phyloP scores from a whole-genome alignment of 2,888 invertebrate genomes.

The Drosophila mettleri region DNA sequence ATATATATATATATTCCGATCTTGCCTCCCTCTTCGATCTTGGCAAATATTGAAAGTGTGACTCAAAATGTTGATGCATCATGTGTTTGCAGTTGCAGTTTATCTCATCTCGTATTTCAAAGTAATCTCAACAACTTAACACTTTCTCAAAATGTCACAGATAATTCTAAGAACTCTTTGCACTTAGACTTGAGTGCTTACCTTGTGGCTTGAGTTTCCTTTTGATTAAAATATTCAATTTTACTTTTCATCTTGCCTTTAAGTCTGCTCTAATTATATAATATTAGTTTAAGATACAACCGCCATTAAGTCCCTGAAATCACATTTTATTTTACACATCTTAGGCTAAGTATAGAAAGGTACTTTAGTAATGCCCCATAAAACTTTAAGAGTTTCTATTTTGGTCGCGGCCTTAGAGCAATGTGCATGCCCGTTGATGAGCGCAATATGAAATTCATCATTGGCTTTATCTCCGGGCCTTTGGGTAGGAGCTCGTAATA shows the following conservation, averaged over 20 bases:
- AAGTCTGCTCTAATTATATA: neutral
- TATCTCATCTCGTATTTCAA: neutral
- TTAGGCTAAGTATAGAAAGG: neutral
- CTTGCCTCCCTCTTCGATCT: too few relatives aligned
- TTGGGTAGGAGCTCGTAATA: constrained; percentile 71
- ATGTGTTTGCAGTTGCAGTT: neutral
- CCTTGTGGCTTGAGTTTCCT: too few relatives aligned
- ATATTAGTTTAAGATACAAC: neutral
- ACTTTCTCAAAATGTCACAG: neutral
- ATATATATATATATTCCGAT: neutral
- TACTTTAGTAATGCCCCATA: constrained; percentile 2
- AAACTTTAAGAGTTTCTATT: constrained; percentile 2
- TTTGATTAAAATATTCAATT: too few relatives aligned
- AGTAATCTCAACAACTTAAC: too few relatives aligned
- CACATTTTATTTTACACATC: neutral
- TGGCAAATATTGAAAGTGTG: constrained; percentile 57
- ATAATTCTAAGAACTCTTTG: neutral
- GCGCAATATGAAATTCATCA: constrained; percentile 72
- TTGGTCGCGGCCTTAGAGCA: constrained; percentile 59
- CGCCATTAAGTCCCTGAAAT: neutral
- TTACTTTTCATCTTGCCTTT: neutral
- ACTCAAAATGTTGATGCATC: constrained; percentile 33
- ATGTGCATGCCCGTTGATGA: constrained; percentile 71
- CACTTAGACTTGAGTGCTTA: too few relatives aligned
- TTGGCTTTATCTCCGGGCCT: constrained; percentile 62